Evolutionary conservation across 1,140 invertebrate species (phyloP), one percentile per base, ranked within the genome.

Genomic region (Samia ricini): DNA sequence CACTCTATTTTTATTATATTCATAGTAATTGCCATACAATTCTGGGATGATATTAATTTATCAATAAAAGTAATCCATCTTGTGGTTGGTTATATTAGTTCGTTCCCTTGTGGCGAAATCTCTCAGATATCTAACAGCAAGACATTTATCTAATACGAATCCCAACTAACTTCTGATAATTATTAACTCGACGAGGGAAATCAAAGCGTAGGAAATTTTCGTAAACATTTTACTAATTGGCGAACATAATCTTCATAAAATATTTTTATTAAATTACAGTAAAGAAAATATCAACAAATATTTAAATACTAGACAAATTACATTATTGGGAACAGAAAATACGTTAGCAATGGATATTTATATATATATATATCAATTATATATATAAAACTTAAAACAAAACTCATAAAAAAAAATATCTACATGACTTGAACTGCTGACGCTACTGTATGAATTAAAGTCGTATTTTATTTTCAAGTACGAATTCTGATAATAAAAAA

Each of bases 41-140:
- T n/a, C n/a, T 36, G 56, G 2, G 29, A 19, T 19, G 10, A 18
- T 24, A 56, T 18, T 29, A 29, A 8, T 33, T 36, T 36, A 57
- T 29, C 18, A 20, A 57, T 57, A 26, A 8, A 7, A 33, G 24
- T 20, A 18, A 57, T 36, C 24, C 56, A 57, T 57, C 56, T 57
- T 57, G 26, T 24, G 23, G 10, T 57, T 57, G 29, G 10, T 57
- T 57, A 18, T 57, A 19, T 26, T 29, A 56, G 54, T 24, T 57
- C 2, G 19, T 21, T 33, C 56, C 18, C 56, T 15, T 21, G 24
- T 33, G 56, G 21, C 56, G n/a, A 8, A 19, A 15, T 18, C 33
- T 15, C 12, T 1, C 4, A 15, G 33, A 42, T 42, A 42, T 15
- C 33, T 4, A 42, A 42, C 33, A 42, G 33, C n/a, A 15, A 42